Base-by-base conservation (phyloP, 2,888 invertebrate species). In the Plutella xylostella region DNA sequence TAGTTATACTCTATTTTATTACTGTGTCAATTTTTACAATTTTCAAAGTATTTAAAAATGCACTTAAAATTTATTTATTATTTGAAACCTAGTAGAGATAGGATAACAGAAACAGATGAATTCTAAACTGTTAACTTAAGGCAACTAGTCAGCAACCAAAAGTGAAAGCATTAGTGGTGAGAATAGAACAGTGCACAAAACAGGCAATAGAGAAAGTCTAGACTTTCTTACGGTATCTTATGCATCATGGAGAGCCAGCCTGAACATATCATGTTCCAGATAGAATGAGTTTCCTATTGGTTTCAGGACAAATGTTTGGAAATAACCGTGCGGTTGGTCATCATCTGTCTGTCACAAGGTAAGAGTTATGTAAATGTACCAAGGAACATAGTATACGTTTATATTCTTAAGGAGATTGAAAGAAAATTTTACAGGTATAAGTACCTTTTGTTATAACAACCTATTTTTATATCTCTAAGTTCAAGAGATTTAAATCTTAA, bases 181-280 rank as follows among this genome's bases (percentile, higher is more conserved):
- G 31, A 11, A 35, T 18, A 4, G n/a, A 28, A n/a, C 2, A 12
- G 17, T 15, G 14, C 34, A 19, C 5, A 37, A 12, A 15, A 4
- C 22, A 15, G 39, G 25, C 39, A 39, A 25, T 12, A 19, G 19
- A 37, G 37, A 20, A 37, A 37, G 19, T 46, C 47, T 53, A 53
- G 57, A 56, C 54, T 61, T 52, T 62, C 74, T 65, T 69, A 68
- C 68, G 66, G 69, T 59, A 51, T 52, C 53, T 64, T 75, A 78
- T 50, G 67, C 51, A 84, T 96, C 92, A 82, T 97, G 96, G 63
- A 97, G 88, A 58, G 93, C 93, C 71, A 97, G 90, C 76, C 97
- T 89, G 88, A 97, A 97, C 77, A 95, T 90, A 83, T 97, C 97
- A 79, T 97, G 96, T 83, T 94, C 93, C 72, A 97, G 91, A 86